These are phyloP conservation scores for Holothuria leucospilota DNA, from an alignment of 53 echinoderm and acorn worm genomes.

Conservation along the genomic window DNA sequence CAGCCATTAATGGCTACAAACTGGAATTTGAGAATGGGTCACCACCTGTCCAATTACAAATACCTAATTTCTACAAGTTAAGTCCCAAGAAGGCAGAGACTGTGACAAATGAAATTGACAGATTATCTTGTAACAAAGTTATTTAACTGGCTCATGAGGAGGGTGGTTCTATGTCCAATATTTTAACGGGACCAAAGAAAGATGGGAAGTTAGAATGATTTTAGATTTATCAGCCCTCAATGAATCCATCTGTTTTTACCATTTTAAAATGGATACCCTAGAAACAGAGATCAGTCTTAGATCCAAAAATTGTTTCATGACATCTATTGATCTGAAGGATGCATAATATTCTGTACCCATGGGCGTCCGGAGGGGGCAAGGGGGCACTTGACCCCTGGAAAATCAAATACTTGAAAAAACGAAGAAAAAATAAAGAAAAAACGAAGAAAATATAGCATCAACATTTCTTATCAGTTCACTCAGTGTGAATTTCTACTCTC, in stretches of 20 bases:
- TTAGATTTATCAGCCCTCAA: conserved; percentile 56
- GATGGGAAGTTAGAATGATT: conserved; percentile 51
- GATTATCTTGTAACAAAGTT: conserved; percentile 6
- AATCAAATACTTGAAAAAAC: no score
- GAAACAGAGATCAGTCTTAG: conserved; percentile 50
- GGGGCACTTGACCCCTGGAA: no score
- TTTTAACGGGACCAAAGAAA: conserved; percentile 67
- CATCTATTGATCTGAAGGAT: conserved; percentile 73
- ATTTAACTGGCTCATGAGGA: conserved; percentile 47
- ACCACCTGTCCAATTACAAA: not conserved
- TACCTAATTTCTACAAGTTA: conserved; percentile 21
- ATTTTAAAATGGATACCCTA: conserved; percentile 70
- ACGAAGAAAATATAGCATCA: no score
- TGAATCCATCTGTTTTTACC: conserved; percentile 46
- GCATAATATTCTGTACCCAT: conserved; percentile 76
- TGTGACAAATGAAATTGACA: conserved; percentile 40
- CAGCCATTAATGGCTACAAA: conserved; percentile 41
- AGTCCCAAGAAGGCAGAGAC: not conserved
- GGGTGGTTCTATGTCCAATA: conserved; percentile 57
- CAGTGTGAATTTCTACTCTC: no score
- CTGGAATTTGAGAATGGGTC: conserved; percentile 39
- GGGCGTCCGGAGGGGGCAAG: no score
- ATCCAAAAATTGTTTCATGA: conserved; percentile 36
- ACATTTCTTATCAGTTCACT: no score
- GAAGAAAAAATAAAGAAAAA: no score